Evolutionary conservation across 2,888 invertebrate species (phyloP).

Genomic region (Eupsilia transversa): DNA sequence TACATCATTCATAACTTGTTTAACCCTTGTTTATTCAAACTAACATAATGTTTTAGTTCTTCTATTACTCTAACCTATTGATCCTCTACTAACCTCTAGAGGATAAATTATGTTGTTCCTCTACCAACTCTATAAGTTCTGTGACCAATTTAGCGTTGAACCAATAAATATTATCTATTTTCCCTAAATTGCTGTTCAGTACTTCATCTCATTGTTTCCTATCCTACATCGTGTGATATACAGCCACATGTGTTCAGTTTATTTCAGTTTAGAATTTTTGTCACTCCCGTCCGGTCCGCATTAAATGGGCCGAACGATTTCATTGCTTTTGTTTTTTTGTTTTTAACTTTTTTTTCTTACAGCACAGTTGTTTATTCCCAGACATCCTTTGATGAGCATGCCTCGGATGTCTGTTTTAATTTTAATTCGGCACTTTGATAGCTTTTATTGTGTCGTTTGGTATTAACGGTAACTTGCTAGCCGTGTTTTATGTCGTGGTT

Average conservation of each 20-base stretch:
- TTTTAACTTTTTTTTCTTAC: conserved; percentile 73
- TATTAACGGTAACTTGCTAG: conserved; percentile 38
- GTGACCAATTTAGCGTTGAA: not conserved
- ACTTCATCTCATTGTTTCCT: conserved; percentile 57
- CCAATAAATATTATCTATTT: conserved; percentile 11
- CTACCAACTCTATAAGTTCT: not conserved
- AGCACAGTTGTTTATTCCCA: conserved; percentile 79
- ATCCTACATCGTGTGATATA: conserved; percentile 75
- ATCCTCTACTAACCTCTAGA: not conserved
- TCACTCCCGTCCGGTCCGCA: conserved; percentile 89
- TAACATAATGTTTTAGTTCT: not conserved
- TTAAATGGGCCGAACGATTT: conserved; percentile 90
- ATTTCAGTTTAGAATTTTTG: conserved; percentile 89
- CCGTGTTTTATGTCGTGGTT: conserved; percentile 43
- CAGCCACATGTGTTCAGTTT: conserved; percentile 88
- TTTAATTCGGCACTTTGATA: conserved; percentile 79
- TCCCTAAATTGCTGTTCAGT: conserved; percentile 6
- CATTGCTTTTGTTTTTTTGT: conserved; percentile 80
- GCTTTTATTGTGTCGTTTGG: conserved; percentile 67
- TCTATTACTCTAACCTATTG: not conserved
- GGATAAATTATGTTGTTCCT: no score
- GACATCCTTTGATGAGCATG: conserved; percentile 87
- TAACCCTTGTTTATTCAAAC: not conserved
- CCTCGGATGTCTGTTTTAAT: conserved; percentile 78
- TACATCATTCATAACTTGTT: not conserved